Base-by-base conservation (phyloP, 2,797 vertebrate genomes). In the Acestrorhynchus altus region DNA sequence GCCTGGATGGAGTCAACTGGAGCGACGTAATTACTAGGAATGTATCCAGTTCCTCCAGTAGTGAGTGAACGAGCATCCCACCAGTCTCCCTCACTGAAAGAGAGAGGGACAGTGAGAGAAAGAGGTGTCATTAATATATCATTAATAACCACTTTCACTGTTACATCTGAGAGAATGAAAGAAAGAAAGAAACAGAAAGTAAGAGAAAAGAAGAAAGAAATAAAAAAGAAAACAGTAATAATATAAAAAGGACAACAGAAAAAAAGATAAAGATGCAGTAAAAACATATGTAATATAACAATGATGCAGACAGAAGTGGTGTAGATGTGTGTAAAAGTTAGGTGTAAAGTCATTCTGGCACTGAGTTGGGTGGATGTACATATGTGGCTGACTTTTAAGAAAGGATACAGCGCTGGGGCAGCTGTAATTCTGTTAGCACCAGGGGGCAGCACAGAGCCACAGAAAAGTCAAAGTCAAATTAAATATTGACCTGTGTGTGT, bases 1-100 rank as follows among this genome's bases (percentile, higher is more conserved):
- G 97, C 97, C 88, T 98, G 97, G 92, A 99, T 98, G 63, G 98
- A 99, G 89, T 99, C 96, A 28, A 98, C 96, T 8, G 98, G 98
- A 91, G 98, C 98, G 90, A 99, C 96, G 54, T 98, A 99, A 89
- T 99, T 98, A 90, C 97, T 99, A 89, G 98, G 98, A 91, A 99
- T 99, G 90, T 96, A 99, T 84, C 98, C 98, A 0, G 95, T 97
- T 88, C 95, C 93, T 16, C 97, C 97, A 4, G 96, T 98, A 78
- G 95, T 95, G 90, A 99, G 88, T 35, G 97, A 98, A 52, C 96
- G 96, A 24, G 96, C 98, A 51, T 99, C 98, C 98, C 98, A 99
- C 98, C 98, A 99, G 81, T 99, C 98, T 73, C 97, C 98, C 93
- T 99, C 98, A 86, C 97, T 99, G 85, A 83, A 81, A 86, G 0